Evolutionary conservation across 1,140 invertebrate genomes (phyloP).

Genomic region (Nasonia giraulti): DNA sequence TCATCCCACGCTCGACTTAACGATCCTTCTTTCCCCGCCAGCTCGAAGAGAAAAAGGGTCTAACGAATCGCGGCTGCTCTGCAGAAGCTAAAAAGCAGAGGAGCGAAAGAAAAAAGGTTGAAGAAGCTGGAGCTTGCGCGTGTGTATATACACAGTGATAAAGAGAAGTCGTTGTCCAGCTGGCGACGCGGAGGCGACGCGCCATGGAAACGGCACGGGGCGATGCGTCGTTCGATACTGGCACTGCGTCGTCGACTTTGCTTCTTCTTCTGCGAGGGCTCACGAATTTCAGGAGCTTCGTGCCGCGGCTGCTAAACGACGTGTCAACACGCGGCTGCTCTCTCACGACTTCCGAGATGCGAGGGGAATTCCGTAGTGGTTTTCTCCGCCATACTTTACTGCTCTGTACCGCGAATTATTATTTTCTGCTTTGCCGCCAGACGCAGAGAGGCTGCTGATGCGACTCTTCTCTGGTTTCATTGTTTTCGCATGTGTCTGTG

Average conservation of each 20-base stretch:
- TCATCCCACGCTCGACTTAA: not conserved
- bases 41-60: not conserved
- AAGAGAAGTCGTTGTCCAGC: constrained; percentile 38
- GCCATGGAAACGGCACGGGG: constrained; percentile 39
- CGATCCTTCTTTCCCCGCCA: not conserved
- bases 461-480: too few species aligned
- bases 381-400: not conserved
- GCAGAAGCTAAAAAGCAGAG: not conserved
- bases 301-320: constrained; percentile 28
- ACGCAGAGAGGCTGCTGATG: not conserved
- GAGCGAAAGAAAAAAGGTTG: not conserved
- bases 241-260: not conserved
- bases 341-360: constrained; percentile 2
- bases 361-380: not conserved
- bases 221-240: constrained; percentile 33
- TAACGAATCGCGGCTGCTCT: not conserved
- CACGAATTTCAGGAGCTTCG: constrained; percentile 29
- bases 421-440: not conserved
- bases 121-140: not conserved
- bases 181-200: constrained; percentile 38
- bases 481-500: too few species aligned
- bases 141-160: not conserved
- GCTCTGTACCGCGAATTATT: constrained; percentile 22
- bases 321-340: constrained; percentile 33
- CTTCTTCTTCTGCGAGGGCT: not conserved